Base-by-base conservation (phyloP, 2,797 vertebrate genomes). In the Tympanoctomys barrerae region DNA sequence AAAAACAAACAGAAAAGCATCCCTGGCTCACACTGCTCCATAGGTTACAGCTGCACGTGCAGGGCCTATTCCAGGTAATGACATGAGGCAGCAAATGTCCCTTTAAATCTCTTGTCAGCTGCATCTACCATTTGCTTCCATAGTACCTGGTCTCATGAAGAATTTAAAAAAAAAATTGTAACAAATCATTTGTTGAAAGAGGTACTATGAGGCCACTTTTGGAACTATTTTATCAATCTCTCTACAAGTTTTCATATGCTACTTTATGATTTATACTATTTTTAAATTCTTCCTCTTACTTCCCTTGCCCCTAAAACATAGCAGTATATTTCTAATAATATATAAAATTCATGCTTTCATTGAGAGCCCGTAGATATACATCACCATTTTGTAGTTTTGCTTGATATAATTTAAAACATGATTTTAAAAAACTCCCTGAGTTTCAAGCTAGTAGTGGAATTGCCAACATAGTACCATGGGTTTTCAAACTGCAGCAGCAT, bases 401-500 rank as follows among this genome's bases (percentile, higher is more conserved):
- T 73, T 14, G 42, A 85, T 89, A 52, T n/a, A 87, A 78, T 84
- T 94, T 95, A 94, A 89, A 94, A 52, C 10, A 33, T 21, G 0
- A 36, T 89, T 96, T 57, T 57, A 0, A 16, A 75, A 68, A n/a
- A 89, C 57, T 54, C 31, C 39, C 22, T 26, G 26, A 79, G 4
- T 61, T 36, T 94, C 36, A 87, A 31, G 9, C n/a, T 22, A 28
- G 49, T 42, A 61, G 11, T 86, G 71, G n/a, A 4, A 8, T 62
- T 7, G 42, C 83, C 33, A 93, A n/a, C 10, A 94, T 70, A 59
- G 10, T 9, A 84, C 11, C 57, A 13, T 89, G 49, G 54, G 5
- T 42, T 80, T 80, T 93, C 36, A 75, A 84, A 46, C 82, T 80
- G 26, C 39, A 70, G 39, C 16, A 57, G 4, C 7, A 22, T 52